A percentile compares a stretch with the other conserved stretches of the same genome.
Conservation (phyloP, 2,888 invertebrate genomes). For the Azorinus chamasolen region DNA sequence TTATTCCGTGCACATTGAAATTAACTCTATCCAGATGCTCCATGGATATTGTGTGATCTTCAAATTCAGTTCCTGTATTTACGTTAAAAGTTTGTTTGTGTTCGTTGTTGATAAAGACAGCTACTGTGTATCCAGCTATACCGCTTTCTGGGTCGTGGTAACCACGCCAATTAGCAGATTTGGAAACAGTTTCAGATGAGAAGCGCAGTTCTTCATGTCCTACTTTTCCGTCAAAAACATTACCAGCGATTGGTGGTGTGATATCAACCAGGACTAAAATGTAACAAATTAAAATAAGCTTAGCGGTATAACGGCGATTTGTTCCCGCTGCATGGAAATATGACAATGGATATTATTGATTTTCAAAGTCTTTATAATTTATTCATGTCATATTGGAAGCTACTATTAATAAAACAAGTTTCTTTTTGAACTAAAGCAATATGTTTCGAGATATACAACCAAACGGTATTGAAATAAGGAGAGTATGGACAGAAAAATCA, state of each 20-base stretch:
- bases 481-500: too few relatives aligned
- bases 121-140: conserved; percentile 62
- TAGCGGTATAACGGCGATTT: background rate
- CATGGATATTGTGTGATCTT: conserved; percentile 59
- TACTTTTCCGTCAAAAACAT: conserved; percentile 58
- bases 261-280: conserved; percentile 68
- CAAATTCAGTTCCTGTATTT: conserved; percentile 30
- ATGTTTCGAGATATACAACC: background rate
- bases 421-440: too few relatives aligned
- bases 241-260: conserved; percentile 61
- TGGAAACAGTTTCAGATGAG: conserved; percentile 65
- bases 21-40: conserved; percentile 51
- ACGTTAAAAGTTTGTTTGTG: conserved; percentile 54
- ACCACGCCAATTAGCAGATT: conserved; percentile 57
- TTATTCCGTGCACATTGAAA: conserved; percentile 65
- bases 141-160: conserved; percentile 68
- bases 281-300: background rate
- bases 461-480: too few relatives aligned
- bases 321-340: too few relatives aligned
- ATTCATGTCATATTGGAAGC: too few relatives aligned
- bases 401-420: too few relatives aligned
- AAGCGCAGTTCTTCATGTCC: conserved; percentile 46
- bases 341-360: too few relatives aligned
- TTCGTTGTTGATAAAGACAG: conserved; percentile 65
- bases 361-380: background rate